Conservation (phyloP, 2,797 vertebrate species). For the Nyctibius grandis region DNA sequence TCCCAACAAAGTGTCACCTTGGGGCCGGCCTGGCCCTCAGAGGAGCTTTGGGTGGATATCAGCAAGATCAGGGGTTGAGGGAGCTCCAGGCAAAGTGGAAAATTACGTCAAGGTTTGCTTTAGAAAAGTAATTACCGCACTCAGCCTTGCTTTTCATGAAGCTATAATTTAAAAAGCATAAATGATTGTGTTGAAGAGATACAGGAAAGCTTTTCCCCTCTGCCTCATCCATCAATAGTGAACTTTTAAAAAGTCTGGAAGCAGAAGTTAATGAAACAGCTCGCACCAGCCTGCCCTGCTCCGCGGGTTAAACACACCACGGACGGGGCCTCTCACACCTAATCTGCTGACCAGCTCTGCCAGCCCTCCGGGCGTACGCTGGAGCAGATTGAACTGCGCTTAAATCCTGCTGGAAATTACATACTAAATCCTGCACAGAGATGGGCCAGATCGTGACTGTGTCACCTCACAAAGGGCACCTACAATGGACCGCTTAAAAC, state of each 20-base stretch:
- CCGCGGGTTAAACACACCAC: neutral
- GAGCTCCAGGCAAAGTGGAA: neutral
- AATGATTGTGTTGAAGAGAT: neutral
- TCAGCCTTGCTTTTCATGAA: neutral
- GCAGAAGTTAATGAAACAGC: neutral
- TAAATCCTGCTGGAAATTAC: neutral
- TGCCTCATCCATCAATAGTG: neutral
- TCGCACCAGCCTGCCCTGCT: neutral
- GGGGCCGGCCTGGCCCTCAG: rapidly evolving
- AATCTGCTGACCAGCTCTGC: neutral
- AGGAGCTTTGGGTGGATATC: neutral
- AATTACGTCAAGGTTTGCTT: neutral
- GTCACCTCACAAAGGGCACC: rapidly evolving
- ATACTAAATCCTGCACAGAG: neutral
- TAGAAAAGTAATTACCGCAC: neutral
- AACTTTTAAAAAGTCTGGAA: neutral
- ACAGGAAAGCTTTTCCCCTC: neutral
- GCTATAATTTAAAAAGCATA: neutral
- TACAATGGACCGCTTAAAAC: rapidly evolving
- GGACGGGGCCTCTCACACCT: neutral
- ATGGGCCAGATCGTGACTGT: rapidly evolving
- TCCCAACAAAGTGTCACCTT: rapidly evolving
- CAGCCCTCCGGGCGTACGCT: neutral
- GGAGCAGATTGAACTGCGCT: neutral
- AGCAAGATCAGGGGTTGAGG: neutral